These are phyloP conservation scores for Pteropus rufus DNA, from an alignment of 2,797 vertebrate species.

Conservation along the genomic window DNA sequence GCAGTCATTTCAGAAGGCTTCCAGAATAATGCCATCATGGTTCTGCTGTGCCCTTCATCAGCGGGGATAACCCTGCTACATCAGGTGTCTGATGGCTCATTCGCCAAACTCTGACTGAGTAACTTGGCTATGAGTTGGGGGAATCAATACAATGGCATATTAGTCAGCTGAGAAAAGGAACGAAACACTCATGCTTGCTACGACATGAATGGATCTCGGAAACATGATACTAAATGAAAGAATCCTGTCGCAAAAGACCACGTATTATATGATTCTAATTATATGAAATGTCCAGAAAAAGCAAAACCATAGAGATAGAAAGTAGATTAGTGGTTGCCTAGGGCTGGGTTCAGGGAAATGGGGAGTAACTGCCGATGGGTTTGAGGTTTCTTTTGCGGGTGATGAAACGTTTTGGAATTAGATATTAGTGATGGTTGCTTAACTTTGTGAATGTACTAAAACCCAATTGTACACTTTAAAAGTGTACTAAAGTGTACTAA, in stretches of 20 bases:
- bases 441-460: background rate
- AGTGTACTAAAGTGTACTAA: background rate
- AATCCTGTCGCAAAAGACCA: background rate
- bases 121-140: too few relatives aligned
- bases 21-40: rapidly evolving
- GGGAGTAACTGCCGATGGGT: background rate
- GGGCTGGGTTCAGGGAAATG: background rate
- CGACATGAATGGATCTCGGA: rapidly evolving
- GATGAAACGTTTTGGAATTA: background rate
- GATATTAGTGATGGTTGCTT: background rate
- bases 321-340: background rate
- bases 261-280: background rate
- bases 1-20: background rate
- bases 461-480: background rate
- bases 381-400: background rate
- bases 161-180: background rate
- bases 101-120: background rate
- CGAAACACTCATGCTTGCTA: rapidly evolving
- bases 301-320: background rate
- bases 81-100: background rate
- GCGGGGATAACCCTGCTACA: background rate
- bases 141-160: rapidly evolving
- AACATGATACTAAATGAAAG: background rate
- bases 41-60: background rate
- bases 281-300: background rate